A percentile compares a stretch with the other conserved stretches of the same genome.
phyloP scores from a whole-genome alignment of 2,797 vertebrate species.

The Gallinago nigripennis region DNA sequence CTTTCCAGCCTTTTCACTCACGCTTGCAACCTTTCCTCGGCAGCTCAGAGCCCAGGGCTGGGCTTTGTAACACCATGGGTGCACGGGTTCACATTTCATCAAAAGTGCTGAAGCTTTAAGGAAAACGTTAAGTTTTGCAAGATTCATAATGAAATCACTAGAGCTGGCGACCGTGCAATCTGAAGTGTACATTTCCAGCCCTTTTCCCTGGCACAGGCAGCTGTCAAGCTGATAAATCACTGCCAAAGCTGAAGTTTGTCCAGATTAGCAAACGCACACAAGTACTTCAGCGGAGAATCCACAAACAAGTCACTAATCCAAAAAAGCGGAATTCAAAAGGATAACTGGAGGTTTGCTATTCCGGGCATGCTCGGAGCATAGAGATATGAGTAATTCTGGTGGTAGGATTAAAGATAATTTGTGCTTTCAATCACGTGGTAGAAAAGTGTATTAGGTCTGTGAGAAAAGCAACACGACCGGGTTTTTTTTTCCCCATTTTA shows the following conservation, averaged over 20 bases:
- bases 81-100: background rate
- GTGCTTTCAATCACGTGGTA: background rate
- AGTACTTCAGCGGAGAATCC: background rate
- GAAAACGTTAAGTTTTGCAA: background rate
- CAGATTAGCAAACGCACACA: constrained; percentile 22
- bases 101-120: background rate
- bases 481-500: background rate
- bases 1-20: background rate
- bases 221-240: background rate
- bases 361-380: background rate
- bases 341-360: background rate
- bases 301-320: constrained; percentile 26
- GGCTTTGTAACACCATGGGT: background rate
- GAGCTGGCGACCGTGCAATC: background rate
- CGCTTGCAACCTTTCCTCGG: background rate
- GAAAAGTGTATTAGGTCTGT: background rate
- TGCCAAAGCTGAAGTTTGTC: constrained; percentile 10
- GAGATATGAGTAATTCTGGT: background rate
- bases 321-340: background rate
- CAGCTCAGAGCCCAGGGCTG: background rate
- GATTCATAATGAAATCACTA: background rate
- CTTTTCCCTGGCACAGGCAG: background rate
- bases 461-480: background rate
- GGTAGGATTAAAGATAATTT: constrained; percentile 1
- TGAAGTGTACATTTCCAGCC: background rate